Base-by-base conservation (phyloP, 2,113 vertebrate species). In the Eudyptes chrysolophus region DNA sequence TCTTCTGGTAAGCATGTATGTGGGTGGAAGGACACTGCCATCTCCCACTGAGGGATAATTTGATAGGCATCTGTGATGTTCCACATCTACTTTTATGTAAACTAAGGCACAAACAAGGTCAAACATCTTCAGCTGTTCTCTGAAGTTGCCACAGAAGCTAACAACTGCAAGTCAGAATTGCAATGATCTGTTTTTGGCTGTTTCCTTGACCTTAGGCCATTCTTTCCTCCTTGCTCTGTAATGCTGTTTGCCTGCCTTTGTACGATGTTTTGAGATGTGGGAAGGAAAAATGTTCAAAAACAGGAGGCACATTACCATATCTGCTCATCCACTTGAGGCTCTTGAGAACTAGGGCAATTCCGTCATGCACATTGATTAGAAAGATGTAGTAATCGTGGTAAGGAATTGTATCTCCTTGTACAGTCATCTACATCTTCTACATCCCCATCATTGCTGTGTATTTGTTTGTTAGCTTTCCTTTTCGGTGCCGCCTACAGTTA, bases 1-100 rank as follows among this genome's bases (percentile, higher is more conserved):
- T 83, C 99, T 99, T 55, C 97, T 99, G 98, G 99, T 99, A 97
- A 98, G 99, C 84, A 38, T n/a, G n/a, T 42, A 0, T 17, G 55
- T 83, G 86, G 46, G 42, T 46, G 52, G 58, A 65, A 76, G 46
- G 54, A 46, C 52, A 21, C 11, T 85, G 75, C 40, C 46, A 10
- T 60, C 44, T 72, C 40, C 52, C 34, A 76, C 1, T 26, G 36
- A 79, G 61, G 77, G 84, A 21, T 76, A 38, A 69, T 66, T 65
- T 78, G 3, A 62, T 46, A 84, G 40, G 54, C 40, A 34, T 65
- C 18, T 70, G 58, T 69, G 38, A 51, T 62, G 22, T 70, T 83
- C 65, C 40, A 57, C 17, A 9, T 60, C 51, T 91, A 40, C 44
- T 91, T 94, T 82, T 79, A 54, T 54, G 42, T 62, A 42, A 87